These are phyloP conservation scores for Cydia splendana DNA, from an alignment of 1,140 invertebrate genomes.

Conservation along the genomic window DNA sequence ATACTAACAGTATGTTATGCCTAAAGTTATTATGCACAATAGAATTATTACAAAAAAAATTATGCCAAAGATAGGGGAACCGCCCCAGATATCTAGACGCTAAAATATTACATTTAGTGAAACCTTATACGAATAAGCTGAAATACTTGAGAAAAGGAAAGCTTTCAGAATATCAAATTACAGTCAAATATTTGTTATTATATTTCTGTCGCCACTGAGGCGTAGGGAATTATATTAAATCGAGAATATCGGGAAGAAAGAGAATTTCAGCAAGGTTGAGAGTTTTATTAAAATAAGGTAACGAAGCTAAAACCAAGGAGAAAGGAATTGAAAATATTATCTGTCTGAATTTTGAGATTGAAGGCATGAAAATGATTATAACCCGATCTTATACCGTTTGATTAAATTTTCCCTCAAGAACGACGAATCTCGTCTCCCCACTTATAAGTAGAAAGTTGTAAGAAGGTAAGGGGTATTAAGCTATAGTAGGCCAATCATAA, in stretches of 20 bases:
- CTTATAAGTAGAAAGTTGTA: too few species aligned
- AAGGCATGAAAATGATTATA: too few species aligned
- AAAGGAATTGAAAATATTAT: not conserved
- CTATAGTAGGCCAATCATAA: too few species aligned
- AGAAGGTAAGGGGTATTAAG: too few species aligned
- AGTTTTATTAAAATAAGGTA: not conserved
- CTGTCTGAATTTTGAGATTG: not conserved
- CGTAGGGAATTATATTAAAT: not conserved
- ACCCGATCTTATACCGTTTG: too few species aligned
- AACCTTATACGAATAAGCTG: not conserved
- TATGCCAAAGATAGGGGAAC: too few species aligned
- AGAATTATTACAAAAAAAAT: too few species aligned
- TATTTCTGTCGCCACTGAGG: not conserved
- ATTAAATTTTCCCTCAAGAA: too few species aligned
- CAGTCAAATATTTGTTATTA: not conserved
- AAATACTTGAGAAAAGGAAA: not conserved
- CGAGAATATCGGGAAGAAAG: constrained; percentile 8
- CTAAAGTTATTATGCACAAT: too few species aligned
- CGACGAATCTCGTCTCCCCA: too few species aligned
- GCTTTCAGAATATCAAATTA: not conserved
- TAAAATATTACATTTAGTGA: not conserved
- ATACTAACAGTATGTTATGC: too few species aligned
- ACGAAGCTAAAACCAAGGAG: not conserved
- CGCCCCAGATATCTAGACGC: too few species aligned
- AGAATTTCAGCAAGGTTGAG: not conserved